Evolutionary conservation across 2,797 vertebrate genomes (phyloP).

Genomic region (Hylomyscus alleni): DNA sequence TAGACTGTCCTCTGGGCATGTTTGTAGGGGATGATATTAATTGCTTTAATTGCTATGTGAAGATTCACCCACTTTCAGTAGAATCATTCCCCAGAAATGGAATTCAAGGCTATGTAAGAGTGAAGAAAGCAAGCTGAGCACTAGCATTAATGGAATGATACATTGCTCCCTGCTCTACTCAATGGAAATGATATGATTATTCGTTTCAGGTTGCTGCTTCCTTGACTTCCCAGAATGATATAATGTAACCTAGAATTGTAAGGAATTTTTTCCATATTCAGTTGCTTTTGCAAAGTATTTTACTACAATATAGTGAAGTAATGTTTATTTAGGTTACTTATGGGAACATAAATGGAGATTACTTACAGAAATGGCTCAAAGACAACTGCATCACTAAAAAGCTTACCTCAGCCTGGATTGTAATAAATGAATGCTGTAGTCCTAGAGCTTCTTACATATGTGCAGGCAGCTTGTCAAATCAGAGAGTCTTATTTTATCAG

Average conservation of each 20-base stretch:
- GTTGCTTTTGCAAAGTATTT: not conserved
- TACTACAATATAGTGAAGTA: not conserved
- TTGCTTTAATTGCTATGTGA: not conserved
- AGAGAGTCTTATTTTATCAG: not conserved
- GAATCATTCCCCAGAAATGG: not conserved
- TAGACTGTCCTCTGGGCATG: not conserved
- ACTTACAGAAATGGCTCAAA: not conserved
- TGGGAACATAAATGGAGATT: not conserved
- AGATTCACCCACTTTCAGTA: not conserved
- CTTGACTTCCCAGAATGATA: not conserved
- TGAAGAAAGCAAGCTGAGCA: not conserved
- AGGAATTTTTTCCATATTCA: not conserved
- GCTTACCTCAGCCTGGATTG: fast-evolving
- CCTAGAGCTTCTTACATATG: no score
- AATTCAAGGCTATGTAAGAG: not conserved
- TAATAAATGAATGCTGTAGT: not conserved
- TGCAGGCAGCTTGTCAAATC: not conserved
- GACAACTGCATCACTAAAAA: not conserved
- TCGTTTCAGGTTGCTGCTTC: not conserved
- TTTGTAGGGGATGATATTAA: not conserved
- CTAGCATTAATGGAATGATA: not conserved
- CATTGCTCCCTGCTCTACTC: not conserved
- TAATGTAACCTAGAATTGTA: not conserved
- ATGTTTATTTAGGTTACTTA: not conserved
- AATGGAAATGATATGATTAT: not conserved